These are phyloP conservation scores for Scarus forsteni DNA, from an alignment of 2,797 vertebrate species.

Conservation along the genomic window DNA sequence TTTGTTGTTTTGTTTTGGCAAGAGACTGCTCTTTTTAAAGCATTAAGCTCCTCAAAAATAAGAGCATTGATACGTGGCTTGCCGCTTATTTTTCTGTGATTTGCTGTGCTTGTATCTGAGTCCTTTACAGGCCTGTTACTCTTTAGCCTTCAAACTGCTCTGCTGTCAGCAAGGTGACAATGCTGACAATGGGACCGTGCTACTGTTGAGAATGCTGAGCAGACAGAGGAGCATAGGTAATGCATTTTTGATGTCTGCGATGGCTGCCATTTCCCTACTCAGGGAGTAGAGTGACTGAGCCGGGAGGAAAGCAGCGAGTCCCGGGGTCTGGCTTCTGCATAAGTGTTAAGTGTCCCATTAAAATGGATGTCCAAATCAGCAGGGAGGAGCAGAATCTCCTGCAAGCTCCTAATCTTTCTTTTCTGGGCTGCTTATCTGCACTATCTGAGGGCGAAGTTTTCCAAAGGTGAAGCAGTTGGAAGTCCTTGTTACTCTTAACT, in stretches of 20 bases:
- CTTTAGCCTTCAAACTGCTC: slow-evolving; percentile 52
- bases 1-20: background rate
- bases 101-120: slow-evolving; percentile 16
- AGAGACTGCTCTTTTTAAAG: slow-evolving; percentile 4
- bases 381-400: slow-evolving; percentile 70
- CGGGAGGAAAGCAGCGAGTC: slow-evolving; percentile 52
- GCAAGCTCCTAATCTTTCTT: slow-evolving; percentile 68
- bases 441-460: slow-evolving; percentile 59
- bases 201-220: slow-evolving; percentile 71
- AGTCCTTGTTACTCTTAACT: slow-evolving; percentile 51
- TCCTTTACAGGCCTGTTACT: slow-evolving; percentile 39
- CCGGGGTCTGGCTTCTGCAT: slow-evolving; percentile 64
- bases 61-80: background rate
- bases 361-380: slow-evolving; percentile 80
- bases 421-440: slow-evolving; percentile 70
- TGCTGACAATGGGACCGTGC: slow-evolving; percentile 61
- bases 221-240: slow-evolving; percentile 70
- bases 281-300: slow-evolving; percentile 52
- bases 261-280: slow-evolving; percentile 64
- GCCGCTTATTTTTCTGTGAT: slow-evolving; percentile 3
- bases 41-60: background rate
- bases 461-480: slow-evolving; percentile 62
- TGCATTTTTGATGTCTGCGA: slow-evolving; percentile 79
- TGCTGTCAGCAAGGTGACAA: slow-evolving; percentile 47
- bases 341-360: slow-evolving; percentile 80